phyloP scores from a whole-genome alignment of 2,888 invertebrate species.

The Amphipoea oculea region DNA sequence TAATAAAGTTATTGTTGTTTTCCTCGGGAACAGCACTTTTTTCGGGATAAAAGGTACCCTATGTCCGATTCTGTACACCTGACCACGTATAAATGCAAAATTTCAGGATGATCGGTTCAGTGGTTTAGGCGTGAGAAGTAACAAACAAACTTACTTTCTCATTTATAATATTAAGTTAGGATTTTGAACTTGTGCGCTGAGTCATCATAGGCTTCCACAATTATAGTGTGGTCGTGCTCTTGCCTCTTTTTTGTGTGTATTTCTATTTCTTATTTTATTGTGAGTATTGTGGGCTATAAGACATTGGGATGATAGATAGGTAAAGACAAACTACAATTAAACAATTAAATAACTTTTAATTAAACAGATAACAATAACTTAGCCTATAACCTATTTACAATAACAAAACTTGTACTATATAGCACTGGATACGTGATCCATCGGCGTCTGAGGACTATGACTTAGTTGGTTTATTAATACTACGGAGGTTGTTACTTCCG shows the following conservation, averaged over 20 bases:
- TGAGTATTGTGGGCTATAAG: neutral
- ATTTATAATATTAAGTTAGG: no score
- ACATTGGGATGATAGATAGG: neutral
- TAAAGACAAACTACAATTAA: constrained; percentile 37
- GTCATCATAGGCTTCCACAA: neutral
- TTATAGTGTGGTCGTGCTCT: neutral
- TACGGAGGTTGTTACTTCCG: constrained; percentile 71
- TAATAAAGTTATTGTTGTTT: no score
- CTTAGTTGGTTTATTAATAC: constrained; percentile 80
- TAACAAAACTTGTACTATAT: constrained; percentile 76
- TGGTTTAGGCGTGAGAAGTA: no score
- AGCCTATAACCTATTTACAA: constrained; percentile 81
- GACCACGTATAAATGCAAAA: no score
- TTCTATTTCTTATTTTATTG: neutral
- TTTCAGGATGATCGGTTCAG: no score
- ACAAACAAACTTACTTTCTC: no score
- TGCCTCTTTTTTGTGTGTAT: neutral
- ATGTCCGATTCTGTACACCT: no score
- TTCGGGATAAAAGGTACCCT: no score
- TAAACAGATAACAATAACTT: constrained; percentile 84
- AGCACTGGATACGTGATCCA: constrained; percentile 70
- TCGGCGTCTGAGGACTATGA: constrained; percentile 77
- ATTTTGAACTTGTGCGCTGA: constrained; percentile 9
- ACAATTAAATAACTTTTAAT: constrained; percentile 76
- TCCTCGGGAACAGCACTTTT: no score